Evolutionary conservation across 2,888 invertebrate genomes (phyloP).

Genomic region (Meta bourneti): DNA sequence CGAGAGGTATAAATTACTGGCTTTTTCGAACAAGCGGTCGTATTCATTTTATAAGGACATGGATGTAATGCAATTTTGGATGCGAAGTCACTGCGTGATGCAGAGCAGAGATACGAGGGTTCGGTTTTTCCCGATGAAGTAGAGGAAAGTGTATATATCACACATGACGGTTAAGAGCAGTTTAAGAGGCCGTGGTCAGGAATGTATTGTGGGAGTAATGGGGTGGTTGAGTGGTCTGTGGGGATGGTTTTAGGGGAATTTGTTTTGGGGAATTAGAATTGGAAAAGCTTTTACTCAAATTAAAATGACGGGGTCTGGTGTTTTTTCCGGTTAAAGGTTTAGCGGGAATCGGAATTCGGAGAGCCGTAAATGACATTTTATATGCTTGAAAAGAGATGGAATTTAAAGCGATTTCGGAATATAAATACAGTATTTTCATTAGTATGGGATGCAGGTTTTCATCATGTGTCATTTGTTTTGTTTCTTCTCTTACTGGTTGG

Average conservation of each 20-base stretch:
- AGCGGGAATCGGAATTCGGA: too few relatives aligned
- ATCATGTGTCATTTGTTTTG: too few relatives aligned
- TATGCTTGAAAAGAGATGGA: too few relatives aligned
- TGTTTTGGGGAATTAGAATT: not conserved
- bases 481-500: too few relatives aligned
- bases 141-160: not conserved
- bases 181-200: conserved; percentile 13
- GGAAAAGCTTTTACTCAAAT: conserved; percentile 25
- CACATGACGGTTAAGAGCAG: conserved; percentile 14
- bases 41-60: conserved; percentile 13
- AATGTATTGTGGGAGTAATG: not conserved
- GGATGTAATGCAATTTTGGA: conserved; percentile 19
- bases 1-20: conserved; percentile 45
- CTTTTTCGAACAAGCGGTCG: not conserved
- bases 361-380: too few relatives aligned
- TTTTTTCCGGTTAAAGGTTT: not conserved
- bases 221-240: not conserved
- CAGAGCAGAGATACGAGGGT: conserved; percentile 8
- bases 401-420: too few relatives aligned
- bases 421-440: too few relatives aligned
- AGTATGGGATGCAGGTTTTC: too few relatives aligned
- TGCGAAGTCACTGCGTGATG: conserved; percentile 24
- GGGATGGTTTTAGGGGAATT: not conserved
- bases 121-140: not conserved
- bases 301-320: not conserved